Evolutionary conservation across 2,113 vertebrate genomes (phyloP), one percentile per base, ranked within the genome.

Genomic region (Nibea albiflora): DNA sequence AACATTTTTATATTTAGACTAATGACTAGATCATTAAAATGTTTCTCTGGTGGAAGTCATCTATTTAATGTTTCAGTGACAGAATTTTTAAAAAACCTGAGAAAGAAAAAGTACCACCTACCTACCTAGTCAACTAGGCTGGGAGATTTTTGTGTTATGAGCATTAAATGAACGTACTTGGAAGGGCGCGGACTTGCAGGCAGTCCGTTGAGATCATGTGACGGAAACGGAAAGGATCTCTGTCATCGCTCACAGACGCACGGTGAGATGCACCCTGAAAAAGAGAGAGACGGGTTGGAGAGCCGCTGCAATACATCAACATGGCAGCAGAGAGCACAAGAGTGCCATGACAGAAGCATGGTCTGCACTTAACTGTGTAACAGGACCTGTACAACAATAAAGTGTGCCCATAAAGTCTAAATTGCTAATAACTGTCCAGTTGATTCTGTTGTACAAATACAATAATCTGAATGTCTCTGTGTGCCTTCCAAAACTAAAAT

Each of bases 161-260:
- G 15, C 19, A 57, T 22, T 28, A 31, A 57, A 42, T 62, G 8
- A 16, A 92, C 93, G 11, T 90, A 95, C 96, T 98, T 58, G 97
- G 94, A 80, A 96, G 85, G 0, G 96, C 87, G 16, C 97, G 96
- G 72, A 99, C 93, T 93, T 99, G 98, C 81, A 99, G 94, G 3
- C 97, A 96, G 56, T 98, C 96, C 0, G 97, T 94, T 8, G 98
- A 96, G 84, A 99, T 98, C 98, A 99, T 99, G 93, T 99, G 97
- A 46, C 97, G 96, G 46, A 99, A 99, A 2, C 97, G 96, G 91
- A 99, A 97, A 0, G 96, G 97, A 85, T 98, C 98, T 91, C 93
- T 96, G 76, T 99, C 98, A 47, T 99, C 98, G 0, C 90, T 95
- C 76, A 97, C 95, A 0, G 97, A 97, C 1, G 90, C 92, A 28